These are phyloP conservation scores for Scytalopus superciliaris DNA, from an alignment of 2,113 vertebrate species.

Conservation along the genomic window DNA sequence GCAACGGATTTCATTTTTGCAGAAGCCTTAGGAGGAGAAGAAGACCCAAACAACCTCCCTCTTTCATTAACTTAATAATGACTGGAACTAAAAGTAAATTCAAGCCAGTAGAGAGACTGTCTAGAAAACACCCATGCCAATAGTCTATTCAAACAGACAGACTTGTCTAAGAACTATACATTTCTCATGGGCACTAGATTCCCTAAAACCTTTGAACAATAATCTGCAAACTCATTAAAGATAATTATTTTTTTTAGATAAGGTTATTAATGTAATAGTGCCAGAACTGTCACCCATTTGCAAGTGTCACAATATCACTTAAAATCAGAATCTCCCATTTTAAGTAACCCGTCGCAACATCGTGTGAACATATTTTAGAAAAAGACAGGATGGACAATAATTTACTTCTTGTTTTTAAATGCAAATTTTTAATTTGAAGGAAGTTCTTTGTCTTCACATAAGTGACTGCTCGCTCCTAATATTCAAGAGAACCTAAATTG, in stretches of 20 bases:
- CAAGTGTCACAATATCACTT: neutral
- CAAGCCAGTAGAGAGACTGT: neutral
- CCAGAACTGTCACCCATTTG: neutral
- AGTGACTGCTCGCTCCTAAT: neutral
- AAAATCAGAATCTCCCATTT: neutral
- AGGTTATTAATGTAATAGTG: neutral
- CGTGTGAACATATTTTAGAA: neutral
- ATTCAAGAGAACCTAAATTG: neutral
- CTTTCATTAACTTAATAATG: neutral
- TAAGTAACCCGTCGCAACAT: neutral
- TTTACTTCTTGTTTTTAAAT: neutral
- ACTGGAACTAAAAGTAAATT: neutral
- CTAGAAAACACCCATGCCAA: neutral
- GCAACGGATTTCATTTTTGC: neutral
- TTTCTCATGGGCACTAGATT: neutral
- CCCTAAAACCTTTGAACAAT: neutral
- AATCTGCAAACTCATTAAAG: neutral
- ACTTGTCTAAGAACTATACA: neutral
- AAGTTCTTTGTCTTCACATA: neutral
- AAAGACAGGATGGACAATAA: neutral
- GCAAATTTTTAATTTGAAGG: neutral
- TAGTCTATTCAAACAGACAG: neutral
- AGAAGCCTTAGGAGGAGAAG: neutral
- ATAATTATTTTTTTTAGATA: neutral
- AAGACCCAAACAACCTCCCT: neutral